Evolutionary conservation across 2,113 vertebrate species (phyloP).

Genomic region (Hyla sarda): DNA sequence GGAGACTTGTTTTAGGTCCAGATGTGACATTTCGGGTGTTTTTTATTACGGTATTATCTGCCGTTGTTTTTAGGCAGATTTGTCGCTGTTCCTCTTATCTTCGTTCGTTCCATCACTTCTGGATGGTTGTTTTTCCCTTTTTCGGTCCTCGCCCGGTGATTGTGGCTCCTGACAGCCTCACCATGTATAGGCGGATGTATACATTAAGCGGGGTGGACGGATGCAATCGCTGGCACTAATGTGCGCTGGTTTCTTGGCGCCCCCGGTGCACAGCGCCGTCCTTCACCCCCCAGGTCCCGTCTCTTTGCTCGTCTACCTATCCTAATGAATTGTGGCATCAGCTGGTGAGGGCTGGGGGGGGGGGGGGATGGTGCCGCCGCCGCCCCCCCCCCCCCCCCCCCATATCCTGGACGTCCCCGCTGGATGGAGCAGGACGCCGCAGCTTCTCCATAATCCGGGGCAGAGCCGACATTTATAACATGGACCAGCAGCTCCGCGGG

Average conservation of each 20-base stretch:
- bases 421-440: not conserved
- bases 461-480: not conserved
- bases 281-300: conserved; percentile 46
- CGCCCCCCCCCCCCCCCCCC: conserved; percentile 59
- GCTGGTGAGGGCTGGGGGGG: conserved; percentile 46
- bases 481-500: not conserved
- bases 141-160: not conserved
- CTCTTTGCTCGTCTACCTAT: conserved; percentile 1
- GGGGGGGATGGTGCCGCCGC: too few relatives aligned
- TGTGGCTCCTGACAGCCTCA: not conserved
- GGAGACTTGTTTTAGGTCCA: too few relatives aligned
- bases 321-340: conserved; percentile 61
- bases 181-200: not conserved
- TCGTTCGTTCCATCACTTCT: too few relatives aligned
- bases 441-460: not conserved
- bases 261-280: conserved; percentile 12
- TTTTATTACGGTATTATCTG: too few relatives aligned
- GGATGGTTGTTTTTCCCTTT: too few relatives aligned
- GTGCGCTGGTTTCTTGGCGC: not conserved
- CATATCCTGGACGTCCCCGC: conserved; percentile 53
- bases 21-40: too few relatives aligned
- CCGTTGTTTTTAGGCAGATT: too few relatives aligned
- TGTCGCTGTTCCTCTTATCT: too few relatives aligned
- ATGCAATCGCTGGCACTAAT: conserved; percentile 38
- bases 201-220: conserved; percentile 26